Conservation (phyloP, 2,888 invertebrate species). For the Caenorhabditis becei region DNA sequence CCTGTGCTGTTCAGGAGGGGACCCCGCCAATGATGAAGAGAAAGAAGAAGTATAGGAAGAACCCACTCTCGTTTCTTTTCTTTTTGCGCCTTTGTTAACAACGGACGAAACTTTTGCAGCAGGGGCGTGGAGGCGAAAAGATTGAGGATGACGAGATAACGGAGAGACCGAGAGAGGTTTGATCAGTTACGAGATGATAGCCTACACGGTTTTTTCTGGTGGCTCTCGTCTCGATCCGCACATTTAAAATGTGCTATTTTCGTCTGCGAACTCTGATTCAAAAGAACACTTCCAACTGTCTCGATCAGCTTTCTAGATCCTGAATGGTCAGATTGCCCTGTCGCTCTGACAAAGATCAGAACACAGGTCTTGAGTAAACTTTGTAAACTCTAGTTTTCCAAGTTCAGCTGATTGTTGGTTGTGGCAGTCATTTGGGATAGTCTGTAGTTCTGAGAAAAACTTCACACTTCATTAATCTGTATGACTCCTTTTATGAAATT, state of each 20-base stretch:
- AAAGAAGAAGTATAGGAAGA: constrained; percentile 42
- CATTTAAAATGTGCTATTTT: constrained; percentile 18
- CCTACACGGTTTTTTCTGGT: constrained; percentile 47
- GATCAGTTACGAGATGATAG: constrained; percentile 57
- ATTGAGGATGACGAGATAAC: constrained; percentile 6
- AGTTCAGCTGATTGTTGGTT: no score
- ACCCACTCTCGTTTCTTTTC: constrained; percentile 35
- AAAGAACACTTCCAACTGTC: neutral
- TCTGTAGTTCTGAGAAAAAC: no score
- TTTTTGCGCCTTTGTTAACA: constrained; percentile 35
- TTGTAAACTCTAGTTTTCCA: neutral
- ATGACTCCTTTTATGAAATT: no score
- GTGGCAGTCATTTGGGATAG: no score
- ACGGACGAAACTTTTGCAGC: constrained; percentile 53
- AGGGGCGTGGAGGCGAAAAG: neutral
- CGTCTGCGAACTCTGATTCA: constrained; percentile 18
- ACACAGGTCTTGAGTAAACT: neutral
- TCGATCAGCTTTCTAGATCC: neutral
- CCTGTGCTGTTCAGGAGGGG: constrained; percentile 57
- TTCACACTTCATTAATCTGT: no score
- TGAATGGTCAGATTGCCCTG: neutral
- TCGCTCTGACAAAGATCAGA: neutral
- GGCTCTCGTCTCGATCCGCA: constrained; percentile 20
- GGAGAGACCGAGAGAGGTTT: constrained; percentile 44
- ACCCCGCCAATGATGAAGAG: constrained; percentile 28